Conservation (phyloP, 2,113 vertebrate genomes). For the Microcebus griseorufus region DNA sequence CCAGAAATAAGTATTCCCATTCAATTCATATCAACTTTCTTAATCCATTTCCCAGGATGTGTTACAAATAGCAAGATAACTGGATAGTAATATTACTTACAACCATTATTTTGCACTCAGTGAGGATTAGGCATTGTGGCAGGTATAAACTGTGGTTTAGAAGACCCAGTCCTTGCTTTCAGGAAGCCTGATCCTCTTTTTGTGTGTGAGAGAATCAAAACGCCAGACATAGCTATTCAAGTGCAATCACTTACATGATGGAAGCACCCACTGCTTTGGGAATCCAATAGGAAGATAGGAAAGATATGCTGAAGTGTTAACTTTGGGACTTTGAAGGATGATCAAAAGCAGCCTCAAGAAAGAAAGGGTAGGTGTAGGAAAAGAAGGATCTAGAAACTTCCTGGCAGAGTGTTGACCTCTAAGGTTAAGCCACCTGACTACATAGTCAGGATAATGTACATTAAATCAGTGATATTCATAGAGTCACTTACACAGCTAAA, state of each 20-base stretch:
- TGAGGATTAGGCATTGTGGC: too few species aligned
- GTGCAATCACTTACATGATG: too few species aligned
- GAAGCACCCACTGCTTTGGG: accelerated
- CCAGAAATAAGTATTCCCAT: neutral
- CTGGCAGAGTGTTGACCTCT: neutral
- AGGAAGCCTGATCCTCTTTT: accelerated
- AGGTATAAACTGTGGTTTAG: neutral
- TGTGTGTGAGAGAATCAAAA: accelerated
- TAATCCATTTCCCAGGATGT: neutral
- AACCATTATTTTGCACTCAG: neutral
- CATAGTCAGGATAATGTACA: neutral
- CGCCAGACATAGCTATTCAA: neutral
- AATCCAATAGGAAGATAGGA: neutral
- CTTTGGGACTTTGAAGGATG: neutral
- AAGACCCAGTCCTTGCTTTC: neutral
- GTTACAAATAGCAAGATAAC: neutral
- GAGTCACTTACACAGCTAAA: neutral
- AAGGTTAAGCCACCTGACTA: neutral
- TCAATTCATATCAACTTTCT: neutral
- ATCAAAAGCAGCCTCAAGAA: neutral
- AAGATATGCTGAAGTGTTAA: neutral
- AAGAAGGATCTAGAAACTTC: neutral
- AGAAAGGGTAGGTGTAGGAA: neutral
- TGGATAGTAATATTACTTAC: neutral
- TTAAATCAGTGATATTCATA: neutral